Percentiles rank a stretch among this genome's conserved stretches.
phyloP scores from a whole-genome alignment of 1,140 invertebrate genomes.

The Leptinotarsa lineolata region DNA sequence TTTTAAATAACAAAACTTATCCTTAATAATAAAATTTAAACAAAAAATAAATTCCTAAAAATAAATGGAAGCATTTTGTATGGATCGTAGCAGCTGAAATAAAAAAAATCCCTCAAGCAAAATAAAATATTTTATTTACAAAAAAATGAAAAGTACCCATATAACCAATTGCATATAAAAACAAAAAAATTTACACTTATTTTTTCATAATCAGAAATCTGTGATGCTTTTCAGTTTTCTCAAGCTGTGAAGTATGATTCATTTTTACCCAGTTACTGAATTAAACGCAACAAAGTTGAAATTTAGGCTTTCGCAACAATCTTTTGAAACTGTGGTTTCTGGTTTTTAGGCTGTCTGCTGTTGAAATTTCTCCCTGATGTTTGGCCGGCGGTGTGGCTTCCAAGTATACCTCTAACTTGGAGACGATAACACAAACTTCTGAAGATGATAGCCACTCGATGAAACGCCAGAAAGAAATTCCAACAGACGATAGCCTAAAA shows the following conservation, averaged over 20 bases:
- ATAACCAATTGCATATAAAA: constrained; percentile 38
- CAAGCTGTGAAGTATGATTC: constrained; percentile 11
- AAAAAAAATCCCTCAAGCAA: constrained; percentile 48
- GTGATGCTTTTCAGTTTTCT: constrained; percentile 15
- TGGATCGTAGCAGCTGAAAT: constrained; percentile 45
- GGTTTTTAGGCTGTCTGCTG: no score
- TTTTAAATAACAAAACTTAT: constrained; percentile 55
- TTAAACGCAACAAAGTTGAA: neutral
- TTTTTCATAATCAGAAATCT: constrained; percentile 19
- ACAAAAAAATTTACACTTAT: constrained; percentile 38
- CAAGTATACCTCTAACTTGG: no score
- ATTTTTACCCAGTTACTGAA: constrained; percentile 22
- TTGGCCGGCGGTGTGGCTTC: no score
- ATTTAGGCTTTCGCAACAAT: no score
- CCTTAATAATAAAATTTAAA: constrained; percentile 53
- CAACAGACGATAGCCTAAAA: no score
- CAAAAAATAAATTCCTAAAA: constrained; percentile 52
- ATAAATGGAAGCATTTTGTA: constrained; percentile 52
- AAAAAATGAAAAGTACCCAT: constrained; percentile 41
- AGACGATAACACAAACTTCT: no score
- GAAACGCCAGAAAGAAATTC: no score
- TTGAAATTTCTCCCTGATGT: no score
- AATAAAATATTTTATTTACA: constrained; percentile 44
- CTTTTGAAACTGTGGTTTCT: no score
- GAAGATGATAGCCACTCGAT: no score